phyloP scores from a whole-genome alignment of 2,888 invertebrate genomes.

The Dysmachus trigonus region DNA sequence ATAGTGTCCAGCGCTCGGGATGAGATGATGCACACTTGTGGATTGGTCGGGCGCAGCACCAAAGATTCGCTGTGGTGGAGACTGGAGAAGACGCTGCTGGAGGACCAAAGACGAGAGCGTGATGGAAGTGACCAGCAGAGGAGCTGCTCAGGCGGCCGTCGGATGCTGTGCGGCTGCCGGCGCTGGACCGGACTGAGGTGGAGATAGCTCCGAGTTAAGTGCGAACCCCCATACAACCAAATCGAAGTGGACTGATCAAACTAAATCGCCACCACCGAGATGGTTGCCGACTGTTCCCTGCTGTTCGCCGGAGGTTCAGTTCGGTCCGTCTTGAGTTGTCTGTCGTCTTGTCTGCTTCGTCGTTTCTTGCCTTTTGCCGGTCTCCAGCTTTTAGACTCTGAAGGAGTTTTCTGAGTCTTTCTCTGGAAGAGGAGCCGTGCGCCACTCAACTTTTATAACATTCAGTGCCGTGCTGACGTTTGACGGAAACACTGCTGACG shows the following conservation, averaged over 20 bases:
- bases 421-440: slow-evolving; percentile 30
- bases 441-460: slow-evolving; percentile 16
- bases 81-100: neutral
- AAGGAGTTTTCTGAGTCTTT: too few species aligned
- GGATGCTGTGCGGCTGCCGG: slow-evolving; percentile 11
- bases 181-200: neutral
- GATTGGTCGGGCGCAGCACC: slow-evolving; percentile 19
- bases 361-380: slow-evolving; percentile 14
- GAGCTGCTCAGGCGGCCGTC: neutral
- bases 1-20: neutral
- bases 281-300: slow-evolving; percentile 14
- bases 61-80: neutral
- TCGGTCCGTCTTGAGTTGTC: neutral
- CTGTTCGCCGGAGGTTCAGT: slow-evolving; percentile 24
- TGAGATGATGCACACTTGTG: neutral
- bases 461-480: slow-evolving; percentile 21
- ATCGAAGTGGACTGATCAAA: slow-evolving; percentile 34
- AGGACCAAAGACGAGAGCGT: slow-evolving; percentile 7
- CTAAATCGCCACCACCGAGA: slow-evolving; percentile 24
- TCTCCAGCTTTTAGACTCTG: neutral
- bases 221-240: neutral
- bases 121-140: slow-evolving; percentile 10
- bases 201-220: neutral
- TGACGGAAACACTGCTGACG: slow-evolving; percentile 14
- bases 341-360: neutral